Evolutionary conservation across 92 coral and sea anemone genomes (phyloP).

Genomic region (Bergia sp.): DNA sequence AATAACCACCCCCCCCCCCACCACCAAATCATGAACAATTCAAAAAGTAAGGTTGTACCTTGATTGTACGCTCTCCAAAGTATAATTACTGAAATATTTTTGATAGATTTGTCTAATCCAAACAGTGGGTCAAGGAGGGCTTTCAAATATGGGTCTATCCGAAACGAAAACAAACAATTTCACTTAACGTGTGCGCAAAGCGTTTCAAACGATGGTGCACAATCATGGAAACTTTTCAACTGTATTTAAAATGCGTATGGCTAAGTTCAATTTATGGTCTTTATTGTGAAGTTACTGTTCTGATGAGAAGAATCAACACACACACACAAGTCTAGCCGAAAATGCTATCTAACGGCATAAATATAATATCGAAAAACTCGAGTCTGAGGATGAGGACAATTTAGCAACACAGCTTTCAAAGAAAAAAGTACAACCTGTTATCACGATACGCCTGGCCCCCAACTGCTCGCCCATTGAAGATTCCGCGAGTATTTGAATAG

Average conservation of each 20-base stretch:
- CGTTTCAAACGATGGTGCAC: background rate
- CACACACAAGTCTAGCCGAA: background rate
- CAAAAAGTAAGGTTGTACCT: background rate
- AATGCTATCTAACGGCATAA: background rate
- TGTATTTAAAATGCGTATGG: background rate
- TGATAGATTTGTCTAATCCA: conserved; percentile 12
- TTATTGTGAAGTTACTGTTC: background rate
- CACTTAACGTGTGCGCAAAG: background rate
- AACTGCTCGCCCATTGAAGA: conserved; percentile 22
- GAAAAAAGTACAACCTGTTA: background rate
- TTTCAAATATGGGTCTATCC: background rate
- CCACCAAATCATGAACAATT: no score
- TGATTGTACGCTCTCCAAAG: background rate
- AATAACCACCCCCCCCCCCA: no score
- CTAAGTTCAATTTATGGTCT: background rate
- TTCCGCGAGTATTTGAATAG: conserved; percentile 15
- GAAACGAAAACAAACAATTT: background rate
- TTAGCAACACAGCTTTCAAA: background rate
- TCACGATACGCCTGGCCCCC: background rate
- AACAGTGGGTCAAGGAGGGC: background rate
- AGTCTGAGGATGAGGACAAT: background rate
- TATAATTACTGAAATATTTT: background rate
- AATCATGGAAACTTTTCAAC: no score
- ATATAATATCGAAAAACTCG: background rate
- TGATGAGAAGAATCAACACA: background rate